Conservation (phyloP, 2,797 vertebrate genomes). For the Naso thynnoides region DNA sequence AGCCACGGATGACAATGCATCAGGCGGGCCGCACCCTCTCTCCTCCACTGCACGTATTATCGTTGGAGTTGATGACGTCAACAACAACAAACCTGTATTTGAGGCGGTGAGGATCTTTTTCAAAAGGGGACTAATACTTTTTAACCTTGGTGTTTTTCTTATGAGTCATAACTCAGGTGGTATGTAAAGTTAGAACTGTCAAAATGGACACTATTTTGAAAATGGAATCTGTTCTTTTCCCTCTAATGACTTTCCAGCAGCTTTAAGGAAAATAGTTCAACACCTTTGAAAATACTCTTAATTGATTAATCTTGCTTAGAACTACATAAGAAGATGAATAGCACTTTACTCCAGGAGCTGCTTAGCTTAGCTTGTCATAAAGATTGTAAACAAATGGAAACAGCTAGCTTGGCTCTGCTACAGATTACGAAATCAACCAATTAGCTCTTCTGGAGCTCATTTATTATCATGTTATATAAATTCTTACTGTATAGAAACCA, state of each 20-base stretch:
- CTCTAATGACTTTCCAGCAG: background rate
- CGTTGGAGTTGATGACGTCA: conserved; percentile 91
- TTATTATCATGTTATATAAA: background rate
- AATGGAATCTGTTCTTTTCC: background rate
- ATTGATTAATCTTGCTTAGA: background rate
- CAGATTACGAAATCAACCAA: background rate
- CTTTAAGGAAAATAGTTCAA: background rate
- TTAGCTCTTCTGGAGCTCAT: background rate
- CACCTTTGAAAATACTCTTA: background rate
- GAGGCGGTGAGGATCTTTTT: conserved; percentile 83
- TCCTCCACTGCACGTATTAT: conserved; percentile 86
- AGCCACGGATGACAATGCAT: conserved; percentile 90
- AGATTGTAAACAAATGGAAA: background rate
- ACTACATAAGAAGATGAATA: background rate
- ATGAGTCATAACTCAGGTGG: background rate
- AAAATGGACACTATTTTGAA: background rate
- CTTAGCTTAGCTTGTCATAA: background rate
- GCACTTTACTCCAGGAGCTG: background rate
- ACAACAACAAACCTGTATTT: conserved; percentile 94
- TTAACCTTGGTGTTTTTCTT: background rate
- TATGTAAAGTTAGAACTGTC: background rate
- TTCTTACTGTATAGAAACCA: background rate
- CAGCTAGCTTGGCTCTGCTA: background rate
- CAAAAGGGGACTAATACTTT: background rate
- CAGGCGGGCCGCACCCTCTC: conserved; percentile 87